Evolutionary conservation across 2,888 invertebrate genomes (phyloP).

Genomic region (Caenorhabditis doughertyi): DNA sequence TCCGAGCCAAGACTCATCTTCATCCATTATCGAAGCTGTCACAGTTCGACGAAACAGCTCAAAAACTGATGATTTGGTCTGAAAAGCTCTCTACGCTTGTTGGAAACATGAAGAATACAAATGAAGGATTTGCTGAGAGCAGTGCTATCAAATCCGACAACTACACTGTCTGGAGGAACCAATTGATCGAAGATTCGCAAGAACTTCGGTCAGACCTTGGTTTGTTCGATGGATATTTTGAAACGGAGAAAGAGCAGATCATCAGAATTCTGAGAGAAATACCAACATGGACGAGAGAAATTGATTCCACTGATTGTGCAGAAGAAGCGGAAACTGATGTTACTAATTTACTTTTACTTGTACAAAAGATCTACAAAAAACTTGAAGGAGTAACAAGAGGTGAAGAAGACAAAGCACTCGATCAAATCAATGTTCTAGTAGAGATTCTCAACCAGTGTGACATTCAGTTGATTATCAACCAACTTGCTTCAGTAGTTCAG

Average conservation of each 20-base stretch:
- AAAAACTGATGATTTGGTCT: conserved; percentile 41
- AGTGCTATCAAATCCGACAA: conserved; percentile 8
- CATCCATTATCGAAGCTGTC: conserved; percentile 66
- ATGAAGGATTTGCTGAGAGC: conserved; percentile 14
- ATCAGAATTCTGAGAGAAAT: conserved; percentile 21
- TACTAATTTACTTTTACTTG: conserved; percentile 35
- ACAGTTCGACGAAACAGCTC: conserved; percentile 44
- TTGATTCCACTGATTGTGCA: neutral
- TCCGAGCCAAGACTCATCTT: conserved; percentile 26
- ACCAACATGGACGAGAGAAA: conserved; percentile 16
- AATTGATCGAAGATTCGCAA: conserved; percentile 23
- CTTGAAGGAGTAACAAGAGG: conserved; percentile 14
- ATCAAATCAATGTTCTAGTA: conserved; percentile 34
- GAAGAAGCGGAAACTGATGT: conserved; percentile 45
- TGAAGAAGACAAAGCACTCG: conserved; percentile 53
- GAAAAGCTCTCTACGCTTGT: conserved; percentile 31
- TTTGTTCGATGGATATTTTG: conserved; percentile 40
- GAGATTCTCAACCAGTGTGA: conserved; percentile 28
- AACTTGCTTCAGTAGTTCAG: neutral
- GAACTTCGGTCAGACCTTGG: conserved; percentile 21
- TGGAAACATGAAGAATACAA: conserved; percentile 41
- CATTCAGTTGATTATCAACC: conserved; percentile 9
- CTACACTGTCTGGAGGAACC: conserved; percentile 26
- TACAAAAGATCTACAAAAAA: conserved; percentile 54
- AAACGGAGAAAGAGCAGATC: conserved; percentile 42